Evolutionary conservation across 2,797 vertebrate species (phyloP), one percentile per base, ranked within the genome.

Genomic region (Euphonia xanthogaster): DNA sequence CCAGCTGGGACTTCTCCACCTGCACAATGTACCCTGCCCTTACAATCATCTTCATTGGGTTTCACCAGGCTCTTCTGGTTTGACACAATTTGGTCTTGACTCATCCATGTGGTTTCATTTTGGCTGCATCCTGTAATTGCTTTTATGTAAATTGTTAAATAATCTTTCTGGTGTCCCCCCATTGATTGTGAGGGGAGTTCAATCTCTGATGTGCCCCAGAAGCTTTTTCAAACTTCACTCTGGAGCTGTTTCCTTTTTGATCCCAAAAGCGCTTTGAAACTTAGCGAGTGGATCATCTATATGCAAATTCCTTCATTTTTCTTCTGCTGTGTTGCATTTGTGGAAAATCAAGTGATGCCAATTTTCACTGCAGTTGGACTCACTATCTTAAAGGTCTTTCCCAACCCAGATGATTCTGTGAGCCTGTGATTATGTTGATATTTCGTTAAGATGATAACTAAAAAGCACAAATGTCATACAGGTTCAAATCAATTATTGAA

Each of bases 401-500:
- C 71, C 71, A 54, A 18, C 45, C 39, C 30, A 13, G 40, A 40
- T 25, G 55, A 40, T 62, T 77, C 55, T 18, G 0, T 53, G 70
- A 65, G 35, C 48, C 65, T 25, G 14, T 71, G 76, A 71, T 76
- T 63, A 22, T 14, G 54, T 50, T 74, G 91, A 4, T 90, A 28
- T 77, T 93, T 91, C 12, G 3, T 71, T 71, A 80, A n/a, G 94
- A 39, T 14, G 75, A 39, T 47, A 71, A 53, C 33, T 65, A 11
- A 35, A 25, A 65, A 83, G 65, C 27, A 47, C 72, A 44, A 81
- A 94, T 31, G 39, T 90, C 93, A 62, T 10, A 1, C 53, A 20
- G 54, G 60, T 76, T 70, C 27, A 81, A 94, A 91, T 93, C 85
- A 86, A 19, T 95, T 74, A 68, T 75, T 93, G 54, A 68, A 88